phyloP scores from a whole-genome alignment of 1,140 invertebrate species.

The Drosophila aff. region DNA sequence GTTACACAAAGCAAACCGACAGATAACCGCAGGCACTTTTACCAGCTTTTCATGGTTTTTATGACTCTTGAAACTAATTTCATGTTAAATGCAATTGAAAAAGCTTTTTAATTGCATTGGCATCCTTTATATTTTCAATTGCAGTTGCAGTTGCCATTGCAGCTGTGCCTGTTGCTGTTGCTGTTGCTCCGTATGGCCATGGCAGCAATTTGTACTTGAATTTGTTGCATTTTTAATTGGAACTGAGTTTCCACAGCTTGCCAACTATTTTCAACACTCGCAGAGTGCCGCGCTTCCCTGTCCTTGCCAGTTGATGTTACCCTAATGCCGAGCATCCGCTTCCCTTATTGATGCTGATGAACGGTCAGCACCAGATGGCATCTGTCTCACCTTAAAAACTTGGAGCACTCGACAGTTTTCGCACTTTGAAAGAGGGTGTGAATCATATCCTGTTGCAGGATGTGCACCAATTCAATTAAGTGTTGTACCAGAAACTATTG shows the following conservation, averaged over 20 bases:
- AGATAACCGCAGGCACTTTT: conserved; percentile 53
- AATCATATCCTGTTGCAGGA: conserved; percentile 8
- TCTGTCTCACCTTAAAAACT: conserved; percentile 10
- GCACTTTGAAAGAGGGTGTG: conserved; percentile 2
- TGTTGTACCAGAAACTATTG: not conserved
- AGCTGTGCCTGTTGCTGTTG: conserved; percentile 9
- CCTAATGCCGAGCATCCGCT: conserved; percentile 18
- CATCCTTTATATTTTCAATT: conserved; percentile 40
- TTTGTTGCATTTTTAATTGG: conserved; percentile 57
- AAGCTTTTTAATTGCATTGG: conserved; percentile 51
- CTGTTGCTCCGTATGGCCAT: conserved; percentile 13
- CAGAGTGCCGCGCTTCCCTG: conserved; percentile 6
- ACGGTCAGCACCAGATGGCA: conserved; percentile 34
- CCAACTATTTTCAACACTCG: conserved; percentile 51
- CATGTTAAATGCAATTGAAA: conserved; percentile 55
- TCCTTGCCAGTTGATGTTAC: conserved; percentile 9
- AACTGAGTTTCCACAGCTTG: conserved; percentile 45
- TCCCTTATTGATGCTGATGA: conserved; percentile 38
- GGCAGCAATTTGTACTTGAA: conserved; percentile 32
- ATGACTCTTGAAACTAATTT: conserved; percentile 50
- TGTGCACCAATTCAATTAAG: conserved; percentile 13
- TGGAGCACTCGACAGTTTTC: conserved; percentile 20
- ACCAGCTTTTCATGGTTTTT: conserved; percentile 45
- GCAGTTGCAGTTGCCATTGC: conserved; percentile 8
- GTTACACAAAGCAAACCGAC: conserved; percentile 32